Conservation (phyloP, 2,113 vertebrate species). For the Bubo scandiacus region DNA sequence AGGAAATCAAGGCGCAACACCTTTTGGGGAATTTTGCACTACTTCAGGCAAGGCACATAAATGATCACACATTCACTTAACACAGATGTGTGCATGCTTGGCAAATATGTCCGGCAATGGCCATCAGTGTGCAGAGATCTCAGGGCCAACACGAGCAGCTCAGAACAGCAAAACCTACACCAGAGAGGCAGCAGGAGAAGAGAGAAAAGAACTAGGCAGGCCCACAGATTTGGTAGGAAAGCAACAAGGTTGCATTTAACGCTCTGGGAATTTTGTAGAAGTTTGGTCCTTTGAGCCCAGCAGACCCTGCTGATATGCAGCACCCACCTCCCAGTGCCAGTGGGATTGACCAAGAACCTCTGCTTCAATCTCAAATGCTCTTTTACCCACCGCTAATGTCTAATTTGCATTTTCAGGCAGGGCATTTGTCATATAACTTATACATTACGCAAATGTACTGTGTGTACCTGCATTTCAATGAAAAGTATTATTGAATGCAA, state of each 20-base stretch:
- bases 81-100: rapidly evolving
- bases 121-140: background rate
- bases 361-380: rapidly evolving
- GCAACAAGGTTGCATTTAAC: background rate
- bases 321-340: background rate
- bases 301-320: background rate
- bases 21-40: background rate
- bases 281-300: background rate
- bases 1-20: background rate
- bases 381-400: background rate
- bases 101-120: background rate
- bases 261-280: no score
- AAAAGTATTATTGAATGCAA: background rate
- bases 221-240: background rate
- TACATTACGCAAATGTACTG: background rate
- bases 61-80: background rate
- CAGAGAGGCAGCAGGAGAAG: background rate
- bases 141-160: background rate
- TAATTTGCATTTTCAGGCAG: background rate
- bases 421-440: background rate
- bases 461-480: background rate
- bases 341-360: background rate
- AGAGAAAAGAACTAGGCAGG: background rate
- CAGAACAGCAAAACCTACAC: background rate
- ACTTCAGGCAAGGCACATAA: background rate